These are phyloP conservation scores for Tetanocera ferruginea DNA, from an alignment of 2,888 invertebrate genomes.

Conservation along the genomic window DNA sequence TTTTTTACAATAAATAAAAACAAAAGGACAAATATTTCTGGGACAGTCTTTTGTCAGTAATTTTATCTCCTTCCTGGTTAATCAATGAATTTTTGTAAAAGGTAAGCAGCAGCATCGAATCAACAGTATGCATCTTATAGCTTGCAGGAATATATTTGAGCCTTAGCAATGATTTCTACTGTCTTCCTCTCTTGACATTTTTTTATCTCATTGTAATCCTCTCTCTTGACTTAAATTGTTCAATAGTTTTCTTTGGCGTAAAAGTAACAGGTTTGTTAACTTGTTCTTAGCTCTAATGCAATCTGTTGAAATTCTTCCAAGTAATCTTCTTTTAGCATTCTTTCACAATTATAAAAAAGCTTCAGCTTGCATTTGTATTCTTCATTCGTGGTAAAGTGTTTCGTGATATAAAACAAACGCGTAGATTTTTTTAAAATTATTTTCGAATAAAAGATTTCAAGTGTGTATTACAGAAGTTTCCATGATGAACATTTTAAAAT, in stretches of 20 bases:
- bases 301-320: background rate
- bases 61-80: no score
- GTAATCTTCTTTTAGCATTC: background rate
- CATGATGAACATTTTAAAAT: slow-evolving; percentile 47
- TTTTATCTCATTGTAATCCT: background rate
- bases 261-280: slow-evolving; percentile 1
- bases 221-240: background rate
- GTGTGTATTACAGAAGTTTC: slow-evolving; percentile 13
- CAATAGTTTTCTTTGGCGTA: background rate
- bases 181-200: background rate
- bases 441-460: background rate
- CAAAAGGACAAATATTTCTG: no score
- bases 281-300: slow-evolving; percentile 13
- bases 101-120: no score
- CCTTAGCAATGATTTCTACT: no score
- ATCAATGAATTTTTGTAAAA: no score
- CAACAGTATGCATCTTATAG: no score
- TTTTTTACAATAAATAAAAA: no score
- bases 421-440: background rate
- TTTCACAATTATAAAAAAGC: slow-evolving; percentile 62
- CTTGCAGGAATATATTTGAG: no score
- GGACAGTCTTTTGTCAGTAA: no score
- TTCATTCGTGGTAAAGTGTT: slow-evolving; percentile 64
- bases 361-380: slow-evolving; percentile 61
- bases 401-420: slow-evolving; percentile 47